Evolutionary conservation across 2,888 invertebrate genomes (phyloP), one percentile per base, ranked within the genome.

Genomic region (Mechanitis messenoides): DNA sequence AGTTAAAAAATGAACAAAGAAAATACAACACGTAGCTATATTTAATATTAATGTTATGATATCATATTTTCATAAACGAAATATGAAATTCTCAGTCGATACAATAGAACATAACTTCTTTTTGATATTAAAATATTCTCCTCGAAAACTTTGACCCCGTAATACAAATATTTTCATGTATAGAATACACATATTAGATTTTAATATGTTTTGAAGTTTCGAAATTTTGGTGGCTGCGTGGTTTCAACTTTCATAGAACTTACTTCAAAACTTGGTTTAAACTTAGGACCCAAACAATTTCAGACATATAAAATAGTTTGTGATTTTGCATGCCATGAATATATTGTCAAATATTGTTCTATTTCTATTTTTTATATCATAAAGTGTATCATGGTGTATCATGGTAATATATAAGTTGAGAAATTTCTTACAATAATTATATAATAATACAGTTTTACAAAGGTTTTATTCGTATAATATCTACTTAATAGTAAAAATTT

Each of bases 211-310:
- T 65, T 60, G 54, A 64, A 68, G 63, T 68, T 68, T 62, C 60
- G 61, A 69, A 68, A 69, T 66, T 69, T 70, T 70, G 61, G 64
- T 60, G 69, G 66, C 65, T 68, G 47, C 66, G 69, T 55, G 70
- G 68, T 66, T 62, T 50, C 55, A 61, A 65, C 65, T 65, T 65
- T 59, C 60, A n/a, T 58, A 61, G 57, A 63, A 65, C 59, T 63
- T 59, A 59, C 60, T 59, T 60, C n/a, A 55, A 42, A 65, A 65
- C 65, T 63, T 65, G 57, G 33, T 35, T 45, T 59, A 45, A 57
- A 61, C 65, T 63, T 61, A 63, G 59, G 42, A 53, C 59, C 57
- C 53, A 55, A 63, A 63, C 54, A 61, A 65, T 57, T 53, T 53
- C 46, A 47, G 38, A 61, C 57, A 55, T 38, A 58, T 55, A 20